Evolutionary conservation across 1,140 invertebrate species (phyloP), one percentile per base, ranked within the genome.

Genomic region (Trichoplusia ni): DNA sequence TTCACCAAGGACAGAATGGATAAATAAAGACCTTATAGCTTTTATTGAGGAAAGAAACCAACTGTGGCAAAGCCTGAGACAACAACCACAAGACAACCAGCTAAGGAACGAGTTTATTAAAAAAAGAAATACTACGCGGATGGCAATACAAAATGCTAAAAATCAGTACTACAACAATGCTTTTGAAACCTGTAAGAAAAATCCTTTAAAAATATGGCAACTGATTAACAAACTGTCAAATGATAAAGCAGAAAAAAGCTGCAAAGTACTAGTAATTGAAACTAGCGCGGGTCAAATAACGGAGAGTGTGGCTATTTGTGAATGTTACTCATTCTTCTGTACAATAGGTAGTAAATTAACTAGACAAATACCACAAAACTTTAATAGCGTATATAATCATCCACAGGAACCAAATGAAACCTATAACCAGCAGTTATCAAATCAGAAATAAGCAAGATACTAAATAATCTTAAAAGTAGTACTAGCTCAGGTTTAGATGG

Each of bases 401-500:
- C n/a, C n/a, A 11, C 33, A 11, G 2, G 2, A 13, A 11, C 33
- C 0, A 9, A 13, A 1, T 13, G 11, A 2, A 11, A 35, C n/a
- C n/a, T 35, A 35, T 9, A 35, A 35, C 33, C 33, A 1, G 5
- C 33, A 4, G 14, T 13, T n/a, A n/a, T 3, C 33, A 11, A 11
- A 35, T 35, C n/a, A n/a, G 44, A 61, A 61, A 13, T 61, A 27
- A 0, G 37, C 23, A 49, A 61, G 18, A 61, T 49, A 19, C 47
- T 61, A 25, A 49, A 49, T 31, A 40, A 61, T 7, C 4, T 61
- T 23, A 25, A 61, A 6, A 4, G 13, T 8, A 59, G 46, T 7
- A 59, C 31, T 11, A 61, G 59, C 33, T 49, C 59, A 4, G 44
- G 59, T 25, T n/a, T 49, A 40, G 42, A 49, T 7, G 59, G 59